These are phyloP conservation scores for Parapsyche elsis DNA, from an alignment of 1,140 invertebrate genomes.

Conservation along the genomic window DNA sequence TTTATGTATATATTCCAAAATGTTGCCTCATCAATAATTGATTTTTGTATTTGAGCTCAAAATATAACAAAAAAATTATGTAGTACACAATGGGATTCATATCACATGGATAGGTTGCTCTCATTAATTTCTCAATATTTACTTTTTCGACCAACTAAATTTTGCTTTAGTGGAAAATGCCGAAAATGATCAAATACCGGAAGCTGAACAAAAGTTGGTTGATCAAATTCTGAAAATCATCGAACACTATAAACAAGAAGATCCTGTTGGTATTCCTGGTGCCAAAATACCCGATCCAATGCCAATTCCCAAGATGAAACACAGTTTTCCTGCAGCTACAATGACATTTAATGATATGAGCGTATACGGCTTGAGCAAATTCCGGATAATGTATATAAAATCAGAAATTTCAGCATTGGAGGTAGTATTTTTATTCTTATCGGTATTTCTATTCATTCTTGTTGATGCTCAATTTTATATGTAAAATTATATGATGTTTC, in stretches of 20 bases:
- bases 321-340: slow-evolving; percentile 75
- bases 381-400: slow-evolving; percentile 76
- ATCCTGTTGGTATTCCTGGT: slow-evolving; percentile 81
- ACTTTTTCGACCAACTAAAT: background rate
- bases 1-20: too few relatives aligned
- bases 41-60: too few relatives aligned
- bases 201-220: slow-evolving; percentile 74
- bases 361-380: slow-evolving; percentile 81
- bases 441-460: slow-evolving; percentile 12
- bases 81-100: too few relatives aligned
- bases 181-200: slow-evolving; percentile 5
- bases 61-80: too few relatives aligned
- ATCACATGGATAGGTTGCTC: too few relatives aligned
- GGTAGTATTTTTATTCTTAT: slow-evolving; percentile 60
- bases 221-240: slow-evolving; percentile 77
- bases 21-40: too few relatives aligned
- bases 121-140: background rate
- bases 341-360: slow-evolving; percentile 78
- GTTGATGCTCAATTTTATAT: slow-evolving; percentile 20
- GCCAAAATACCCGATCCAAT: slow-evolving; percentile 82
- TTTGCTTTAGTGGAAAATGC: background rate
- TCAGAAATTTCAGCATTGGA: slow-evolving; percentile 76
- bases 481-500: slow-evolving; percentile 32
- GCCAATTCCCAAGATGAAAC: slow-evolving; percentile 80
- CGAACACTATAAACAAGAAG: slow-evolving; percentile 84